Conservation (phyloP, 2,113 vertebrate species). For the Archilochus colubris region DNA sequence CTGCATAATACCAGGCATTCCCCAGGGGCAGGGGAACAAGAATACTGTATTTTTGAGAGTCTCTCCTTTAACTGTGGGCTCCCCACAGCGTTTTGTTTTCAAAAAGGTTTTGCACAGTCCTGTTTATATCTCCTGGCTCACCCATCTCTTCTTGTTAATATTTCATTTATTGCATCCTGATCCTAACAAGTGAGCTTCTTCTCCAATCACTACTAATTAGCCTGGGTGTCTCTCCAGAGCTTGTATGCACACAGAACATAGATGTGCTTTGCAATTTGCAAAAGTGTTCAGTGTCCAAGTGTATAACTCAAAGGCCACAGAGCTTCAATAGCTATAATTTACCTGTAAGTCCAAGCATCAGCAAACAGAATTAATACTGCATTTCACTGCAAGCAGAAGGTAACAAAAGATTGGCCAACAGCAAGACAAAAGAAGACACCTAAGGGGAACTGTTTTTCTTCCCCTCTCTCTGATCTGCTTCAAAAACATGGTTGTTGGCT, state of each 20-base stretch:
- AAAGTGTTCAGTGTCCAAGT: accelerated
- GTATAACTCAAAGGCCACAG: not conserved
- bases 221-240: not conserved
- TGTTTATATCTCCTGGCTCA: not conserved
- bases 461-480: not conserved
- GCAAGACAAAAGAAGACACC: not conserved
- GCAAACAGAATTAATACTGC: not conserved
- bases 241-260: accelerated
- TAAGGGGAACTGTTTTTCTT: not conserved
- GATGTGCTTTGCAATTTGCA: not conserved
- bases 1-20: constrained; percentile 2
- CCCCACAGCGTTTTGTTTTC: not conserved
- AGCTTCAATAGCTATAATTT: not conserved
- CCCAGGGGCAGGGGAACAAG: constrained; percentile 3
- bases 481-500: not conserved
- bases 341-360: not conserved
- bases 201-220: constrained; percentile 18
- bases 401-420: not conserved
- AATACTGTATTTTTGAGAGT: not conserved
- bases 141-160: not conserved
- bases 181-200: not conserved
- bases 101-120: not conserved
- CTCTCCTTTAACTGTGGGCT: constrained; percentile 1
- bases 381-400: not conserved
- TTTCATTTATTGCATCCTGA: constrained; percentile 55